phyloP scores from a whole-genome alignment of 2,113 vertebrate species.

The Ascaphus truei region DNA sequence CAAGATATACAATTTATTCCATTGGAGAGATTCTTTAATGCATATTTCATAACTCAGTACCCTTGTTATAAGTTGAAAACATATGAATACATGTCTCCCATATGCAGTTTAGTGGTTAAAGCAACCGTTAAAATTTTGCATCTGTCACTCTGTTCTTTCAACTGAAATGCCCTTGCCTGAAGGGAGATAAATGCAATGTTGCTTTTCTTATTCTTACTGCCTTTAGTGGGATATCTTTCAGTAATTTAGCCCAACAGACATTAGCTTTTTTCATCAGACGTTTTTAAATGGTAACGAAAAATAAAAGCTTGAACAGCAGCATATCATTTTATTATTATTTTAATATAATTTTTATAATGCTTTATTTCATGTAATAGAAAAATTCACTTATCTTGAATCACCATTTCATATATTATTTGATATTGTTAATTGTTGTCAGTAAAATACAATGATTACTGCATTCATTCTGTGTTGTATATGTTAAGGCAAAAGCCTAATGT shows the following conservation, averaged over 20 bases:
- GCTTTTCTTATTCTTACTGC: not conserved
- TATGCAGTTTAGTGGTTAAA: conserved; percentile 4
- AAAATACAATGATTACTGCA: too few species aligned
- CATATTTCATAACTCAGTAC: not conserved
- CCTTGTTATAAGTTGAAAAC: not conserved
- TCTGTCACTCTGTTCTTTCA: conserved; percentile 9
- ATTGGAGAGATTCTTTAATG: not conserved
- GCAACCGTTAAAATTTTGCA: conserved; percentile 16
- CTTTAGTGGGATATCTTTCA: not conserved
- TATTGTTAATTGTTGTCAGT: too few species aligned
- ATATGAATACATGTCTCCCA: not conserved
- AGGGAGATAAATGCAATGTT: not conserved
- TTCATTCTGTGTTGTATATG: too few species aligned
- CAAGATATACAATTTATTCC: not conserved
- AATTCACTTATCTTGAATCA: too few species aligned
- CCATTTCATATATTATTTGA: too few species aligned
- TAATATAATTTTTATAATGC: too few species aligned
- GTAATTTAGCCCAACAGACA: not conserved
- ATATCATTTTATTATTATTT: too few species aligned
- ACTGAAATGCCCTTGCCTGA: conserved; percentile 22
- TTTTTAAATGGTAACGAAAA: too few species aligned
- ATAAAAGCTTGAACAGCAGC: too few species aligned
- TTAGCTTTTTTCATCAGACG: not conserved
- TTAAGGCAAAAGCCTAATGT: too few species aligned
- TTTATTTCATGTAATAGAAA: too few species aligned